Percentiles rank a stretch among this genome's conserved stretches.
phyloP scores from a whole-genome alignment of 1,140 invertebrate species.

The Drosophila nigromelanica region DNA sequence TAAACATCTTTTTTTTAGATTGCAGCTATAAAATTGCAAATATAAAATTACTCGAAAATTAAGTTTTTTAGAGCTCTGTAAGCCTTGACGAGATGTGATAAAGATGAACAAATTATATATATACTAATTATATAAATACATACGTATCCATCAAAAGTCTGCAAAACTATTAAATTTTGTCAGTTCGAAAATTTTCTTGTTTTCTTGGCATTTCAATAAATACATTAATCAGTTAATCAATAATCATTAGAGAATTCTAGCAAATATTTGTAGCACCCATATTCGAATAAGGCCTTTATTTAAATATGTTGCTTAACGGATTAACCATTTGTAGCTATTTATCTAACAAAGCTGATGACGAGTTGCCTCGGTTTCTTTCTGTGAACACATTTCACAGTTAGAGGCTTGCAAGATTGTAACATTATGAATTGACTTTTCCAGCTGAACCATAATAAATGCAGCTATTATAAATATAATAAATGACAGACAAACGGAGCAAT shows the following conservation, averaged over 20 bases:
- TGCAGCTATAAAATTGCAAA: too few species aligned
- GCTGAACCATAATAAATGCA: constrained; percentile 20
- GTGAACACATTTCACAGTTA: constrained; percentile 2
- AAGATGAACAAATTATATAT: not conserved
- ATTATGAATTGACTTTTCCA: constrained; percentile 20
- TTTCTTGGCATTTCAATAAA: not conserved
- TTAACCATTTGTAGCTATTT: too few species aligned
- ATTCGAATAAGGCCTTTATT: not conserved
- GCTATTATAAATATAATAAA: constrained; percentile 33
- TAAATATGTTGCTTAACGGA: not conserved
- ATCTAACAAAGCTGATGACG: not conserved
- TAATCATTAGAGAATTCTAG: not conserved
- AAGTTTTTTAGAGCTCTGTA: too few species aligned
- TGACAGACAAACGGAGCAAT: constrained; percentile 18
- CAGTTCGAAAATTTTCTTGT: not conserved
- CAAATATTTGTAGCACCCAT: not conserved
- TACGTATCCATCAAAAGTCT: not conserved
- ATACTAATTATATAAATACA: not conserved
- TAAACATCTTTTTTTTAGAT: too few species aligned
- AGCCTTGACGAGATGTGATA: too few species aligned
- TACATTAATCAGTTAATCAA: not conserved
- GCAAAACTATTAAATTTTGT: not conserved
- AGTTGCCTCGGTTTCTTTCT: constrained; percentile 5
- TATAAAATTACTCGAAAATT: too few species aligned
- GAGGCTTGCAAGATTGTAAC: not conserved